phyloP scores from a whole-genome alignment of 2,888 invertebrate genomes.

The Lordiphosa fenestrarum region DNA sequence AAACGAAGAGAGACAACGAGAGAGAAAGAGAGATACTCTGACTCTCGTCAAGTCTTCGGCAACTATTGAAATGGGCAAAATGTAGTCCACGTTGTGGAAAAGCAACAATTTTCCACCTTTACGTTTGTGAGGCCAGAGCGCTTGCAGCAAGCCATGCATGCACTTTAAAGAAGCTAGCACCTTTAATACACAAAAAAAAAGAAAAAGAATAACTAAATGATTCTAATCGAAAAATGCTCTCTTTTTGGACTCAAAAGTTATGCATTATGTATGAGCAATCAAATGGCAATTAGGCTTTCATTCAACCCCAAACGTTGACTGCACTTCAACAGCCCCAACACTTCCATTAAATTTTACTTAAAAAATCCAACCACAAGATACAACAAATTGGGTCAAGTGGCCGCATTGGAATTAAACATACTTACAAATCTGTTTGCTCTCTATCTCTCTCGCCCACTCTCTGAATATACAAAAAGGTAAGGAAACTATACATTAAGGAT shows the following conservation, averaged over 20 bases:
- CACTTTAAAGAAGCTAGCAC: no score
- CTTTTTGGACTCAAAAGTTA: no score
- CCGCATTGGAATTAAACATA: slow-evolving; percentile 25
- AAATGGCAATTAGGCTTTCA: no score
- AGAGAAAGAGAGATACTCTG: slow-evolving; percentile 8
- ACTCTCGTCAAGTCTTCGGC: slow-evolving; percentile 32
- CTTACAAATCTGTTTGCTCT: slow-evolving; percentile 20
- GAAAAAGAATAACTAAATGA: no score
- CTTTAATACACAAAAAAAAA: no score
- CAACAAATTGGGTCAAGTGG: slow-evolving; percentile 60
- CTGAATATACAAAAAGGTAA: slow-evolving; percentile 2
- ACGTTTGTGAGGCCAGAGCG: slow-evolving; percentile 1
- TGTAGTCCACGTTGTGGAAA: slow-evolving; percentile 5
- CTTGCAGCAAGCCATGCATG: background rate
- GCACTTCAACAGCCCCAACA: no score
- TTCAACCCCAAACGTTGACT: no score
- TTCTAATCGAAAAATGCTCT: no score
- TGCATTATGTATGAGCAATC: no score
- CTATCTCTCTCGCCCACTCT: slow-evolving; percentile 7
- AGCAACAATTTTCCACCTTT: slow-evolving; percentile 59
- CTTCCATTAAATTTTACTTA: background rate
- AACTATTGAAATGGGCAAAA: slow-evolving; percentile 26
- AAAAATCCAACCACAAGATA: slow-evolving; percentile 9
- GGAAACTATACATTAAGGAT: slow-evolving; percentile 26
- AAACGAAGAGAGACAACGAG: slow-evolving; percentile 3